phyloP scores from a whole-genome alignment of 2,888 invertebrate species.

The Microchrysa polita region DNA sequence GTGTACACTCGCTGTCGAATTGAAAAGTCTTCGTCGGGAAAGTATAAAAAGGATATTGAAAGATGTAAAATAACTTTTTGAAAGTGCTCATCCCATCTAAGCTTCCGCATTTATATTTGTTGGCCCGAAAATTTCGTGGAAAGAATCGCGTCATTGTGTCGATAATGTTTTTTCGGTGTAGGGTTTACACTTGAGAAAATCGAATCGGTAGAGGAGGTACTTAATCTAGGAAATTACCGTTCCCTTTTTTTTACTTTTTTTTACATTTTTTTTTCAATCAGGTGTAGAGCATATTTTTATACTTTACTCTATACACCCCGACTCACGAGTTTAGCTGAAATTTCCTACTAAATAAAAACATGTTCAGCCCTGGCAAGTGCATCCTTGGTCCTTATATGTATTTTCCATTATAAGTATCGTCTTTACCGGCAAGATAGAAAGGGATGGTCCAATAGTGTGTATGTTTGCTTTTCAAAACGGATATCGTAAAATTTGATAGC shows the following conservation, averaged over 20 bases:
- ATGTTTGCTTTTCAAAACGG: slow-evolving; percentile 27
- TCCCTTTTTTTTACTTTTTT: neutral
- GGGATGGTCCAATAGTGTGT: slow-evolving; percentile 4
- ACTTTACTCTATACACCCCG: neutral
- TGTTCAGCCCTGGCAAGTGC: too few relatives aligned
- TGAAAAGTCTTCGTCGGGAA: neutral
- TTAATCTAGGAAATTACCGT: too few relatives aligned
- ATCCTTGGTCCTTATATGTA: too few relatives aligned
- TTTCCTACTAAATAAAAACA: too few relatives aligned
- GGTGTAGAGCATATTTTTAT: neutral
- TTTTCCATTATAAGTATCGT: slow-evolving; percentile 6
- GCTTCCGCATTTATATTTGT: slow-evolving; percentile 44
- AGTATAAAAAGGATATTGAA: slow-evolving; percentile 44
- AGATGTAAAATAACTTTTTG: slow-evolving; percentile 50
- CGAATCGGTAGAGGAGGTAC: too few relatives aligned
- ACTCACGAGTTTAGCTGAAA: too few relatives aligned
- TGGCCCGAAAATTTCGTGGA: neutral
- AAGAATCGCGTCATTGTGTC: slow-evolving; percentile 25
- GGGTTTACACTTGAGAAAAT: neutral
- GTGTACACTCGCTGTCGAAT: slow-evolving; percentile 17
- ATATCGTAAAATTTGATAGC: slow-evolving; percentile 49
- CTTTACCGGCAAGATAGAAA: neutral
- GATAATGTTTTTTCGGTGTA: neutral
- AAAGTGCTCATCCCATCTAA: slow-evolving; percentile 46
- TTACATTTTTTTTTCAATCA: neutral